Evolutionary conservation across 2,797 vertebrate genomes (phyloP).

Genomic region (Poliocrania exsul): DNA sequence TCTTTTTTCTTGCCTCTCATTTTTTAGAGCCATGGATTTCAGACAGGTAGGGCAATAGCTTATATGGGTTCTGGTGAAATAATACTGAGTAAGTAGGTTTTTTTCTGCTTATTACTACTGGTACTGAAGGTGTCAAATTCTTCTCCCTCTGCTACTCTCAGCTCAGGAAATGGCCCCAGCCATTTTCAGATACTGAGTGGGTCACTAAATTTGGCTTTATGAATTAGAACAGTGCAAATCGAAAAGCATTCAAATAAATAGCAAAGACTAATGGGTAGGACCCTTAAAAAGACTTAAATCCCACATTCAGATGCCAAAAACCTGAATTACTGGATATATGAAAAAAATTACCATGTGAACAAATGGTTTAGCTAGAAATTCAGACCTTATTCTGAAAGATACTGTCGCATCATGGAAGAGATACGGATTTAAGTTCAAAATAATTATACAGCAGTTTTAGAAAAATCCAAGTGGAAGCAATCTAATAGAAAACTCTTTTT

Average conservation of each 20-base stretch:
- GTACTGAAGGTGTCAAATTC: background rate
- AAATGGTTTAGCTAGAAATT: background rate
- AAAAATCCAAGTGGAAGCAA: background rate
- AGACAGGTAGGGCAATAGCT: background rate
- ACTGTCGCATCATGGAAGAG: background rate
- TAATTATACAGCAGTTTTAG: background rate
- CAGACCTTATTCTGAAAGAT: background rate
- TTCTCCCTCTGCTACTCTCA: background rate
- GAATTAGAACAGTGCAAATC: background rate
- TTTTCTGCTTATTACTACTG: background rate
- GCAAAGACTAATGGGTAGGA: background rate
- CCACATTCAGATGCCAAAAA: background rate
- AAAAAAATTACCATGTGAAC: background rate
- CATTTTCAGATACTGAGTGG: background rate
- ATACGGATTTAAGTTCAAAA: background rate
- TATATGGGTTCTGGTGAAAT: background rate
- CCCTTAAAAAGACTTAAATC: background rate
- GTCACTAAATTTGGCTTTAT: background rate
- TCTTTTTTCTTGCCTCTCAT: accelerated
- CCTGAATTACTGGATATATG: background rate
- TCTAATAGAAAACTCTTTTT: background rate
- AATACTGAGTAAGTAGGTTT: background rate
- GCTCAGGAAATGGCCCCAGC: background rate
- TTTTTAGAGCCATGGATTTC: background rate
- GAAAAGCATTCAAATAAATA: background rate